Conservation (phyloP, 2,888 invertebrate genomes). For the Polymixis flavicincta region DNA sequence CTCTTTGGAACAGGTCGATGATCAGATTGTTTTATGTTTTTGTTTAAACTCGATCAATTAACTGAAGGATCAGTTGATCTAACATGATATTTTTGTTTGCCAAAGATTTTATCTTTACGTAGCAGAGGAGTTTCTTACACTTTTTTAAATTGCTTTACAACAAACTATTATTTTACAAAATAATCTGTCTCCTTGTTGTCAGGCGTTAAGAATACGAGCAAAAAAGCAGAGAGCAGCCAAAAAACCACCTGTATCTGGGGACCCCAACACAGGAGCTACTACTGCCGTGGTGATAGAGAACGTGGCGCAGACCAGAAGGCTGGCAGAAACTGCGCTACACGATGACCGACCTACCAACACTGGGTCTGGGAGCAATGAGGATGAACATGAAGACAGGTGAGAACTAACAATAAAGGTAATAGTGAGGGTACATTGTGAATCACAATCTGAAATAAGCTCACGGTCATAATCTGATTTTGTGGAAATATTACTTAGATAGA, state of each 20-base stretch:
- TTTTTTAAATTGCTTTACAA: not conserved
- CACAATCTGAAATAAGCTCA: not conserved
- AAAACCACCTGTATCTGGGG: constrained; percentile 93
- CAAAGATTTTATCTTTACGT: not conserved
- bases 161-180: not conserved
- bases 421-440: not conserved
- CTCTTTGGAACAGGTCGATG: constrained; percentile 2
- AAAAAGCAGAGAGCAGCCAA: constrained; percentile 95
- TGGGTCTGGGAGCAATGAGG: constrained; percentile 90
- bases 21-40: not conserved
- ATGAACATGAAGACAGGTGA: constrained; percentile 86
- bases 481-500: not conserved
- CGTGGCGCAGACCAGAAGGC: constrained; percentile 94
- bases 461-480: not conserved
- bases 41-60: not conserved
- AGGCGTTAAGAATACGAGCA: constrained; percentile 96
- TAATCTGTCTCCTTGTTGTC: constrained; percentile 47
- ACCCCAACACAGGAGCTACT: constrained; percentile 93
- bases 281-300: constrained; percentile 97
- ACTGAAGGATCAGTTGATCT: not conserved
- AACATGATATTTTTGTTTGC: not conserved
- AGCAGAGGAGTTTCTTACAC: too few species aligned
- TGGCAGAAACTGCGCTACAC: constrained; percentile 95
- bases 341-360: constrained; percentile 97
- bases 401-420: not conserved